Percentiles rank a stretch among this genome's conserved stretches.
Conservation (phyloP, 2,888 invertebrate genomes). For the Leucania comma region DNA sequence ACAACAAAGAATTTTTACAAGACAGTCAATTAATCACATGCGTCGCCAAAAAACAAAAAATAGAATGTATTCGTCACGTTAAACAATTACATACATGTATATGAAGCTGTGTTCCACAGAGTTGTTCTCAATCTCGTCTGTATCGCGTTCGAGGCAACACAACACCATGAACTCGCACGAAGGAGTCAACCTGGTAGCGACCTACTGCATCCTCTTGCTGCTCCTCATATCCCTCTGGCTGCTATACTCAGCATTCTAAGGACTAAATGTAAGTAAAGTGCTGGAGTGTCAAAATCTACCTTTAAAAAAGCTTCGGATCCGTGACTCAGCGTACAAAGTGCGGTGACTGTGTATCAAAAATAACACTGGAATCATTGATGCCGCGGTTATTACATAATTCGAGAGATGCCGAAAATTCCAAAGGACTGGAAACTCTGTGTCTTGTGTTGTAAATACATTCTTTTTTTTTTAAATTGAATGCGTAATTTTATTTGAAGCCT, state of each 20-base stretch:
- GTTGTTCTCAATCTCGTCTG: slow-evolving; percentile 79
- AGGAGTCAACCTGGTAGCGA: slow-evolving; percentile 92
- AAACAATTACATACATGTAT: slow-evolving; percentile 72
- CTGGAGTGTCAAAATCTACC: slow-evolving; percentile 28
- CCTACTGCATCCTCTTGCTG: slow-evolving; percentile 92
- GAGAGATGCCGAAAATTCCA: slow-evolving; percentile 34
- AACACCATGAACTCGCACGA: slow-evolving; percentile 85
- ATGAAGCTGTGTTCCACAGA: slow-evolving; percentile 72
- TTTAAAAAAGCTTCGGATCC: slow-evolving; percentile 50
- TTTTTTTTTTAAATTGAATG: slow-evolving; percentile 20
- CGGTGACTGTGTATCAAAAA: slow-evolving; percentile 59
- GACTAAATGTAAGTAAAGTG: slow-evolving; percentile 71
- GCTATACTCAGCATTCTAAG: slow-evolving; percentile 91
- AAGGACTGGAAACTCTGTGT: slow-evolving; percentile 23
- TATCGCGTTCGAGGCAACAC: slow-evolving; percentile 75
- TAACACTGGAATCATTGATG: slow-evolving; percentile 61
- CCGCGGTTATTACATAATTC: slow-evolving; percentile 45
- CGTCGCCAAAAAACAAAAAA: slow-evolving; percentile 78
- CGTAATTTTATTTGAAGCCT: slow-evolving; percentile 11
- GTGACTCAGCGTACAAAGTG: slow-evolving; percentile 57
- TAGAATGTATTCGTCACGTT: slow-evolving; percentile 77
- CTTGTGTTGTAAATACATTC: slow-evolving; percentile 22
- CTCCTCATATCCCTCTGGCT: slow-evolving; percentile 92
- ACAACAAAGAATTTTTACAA: slow-evolving; percentile 65
- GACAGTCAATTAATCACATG: slow-evolving; percentile 81